Evolutionary conservation across 30 jellyfish, hydroid and myxozoan genomes (phyloP).

Genomic region (Turritopsis rubra): DNA sequence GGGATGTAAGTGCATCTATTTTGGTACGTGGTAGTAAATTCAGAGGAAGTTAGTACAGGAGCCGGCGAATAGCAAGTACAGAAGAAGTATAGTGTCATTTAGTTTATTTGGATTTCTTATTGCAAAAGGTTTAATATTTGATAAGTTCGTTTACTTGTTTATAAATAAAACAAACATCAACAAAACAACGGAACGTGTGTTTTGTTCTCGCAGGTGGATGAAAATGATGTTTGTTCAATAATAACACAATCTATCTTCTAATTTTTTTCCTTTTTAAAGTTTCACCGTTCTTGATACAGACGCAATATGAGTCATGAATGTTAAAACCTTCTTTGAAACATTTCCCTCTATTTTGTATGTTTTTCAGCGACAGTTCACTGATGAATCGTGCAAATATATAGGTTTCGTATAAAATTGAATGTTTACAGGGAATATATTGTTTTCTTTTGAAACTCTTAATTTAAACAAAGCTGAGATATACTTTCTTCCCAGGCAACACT

Average conservation of each 20-base stretch:
- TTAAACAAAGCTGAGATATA: not conserved
- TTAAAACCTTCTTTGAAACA: not conserved
- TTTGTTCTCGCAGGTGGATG: not conserved
- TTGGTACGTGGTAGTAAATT: too few relatives aligned
- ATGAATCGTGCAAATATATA: not conserved
- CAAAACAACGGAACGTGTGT: not conserved
- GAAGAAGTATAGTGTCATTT: too few relatives aligned
- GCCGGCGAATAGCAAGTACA: too few relatives aligned
- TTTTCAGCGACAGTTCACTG: not conserved
- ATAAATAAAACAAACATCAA: not conserved
- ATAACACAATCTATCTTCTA: not conserved
- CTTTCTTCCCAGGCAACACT: not conserved
- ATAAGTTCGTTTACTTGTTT: not conserved
- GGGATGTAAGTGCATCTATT: too few relatives aligned
- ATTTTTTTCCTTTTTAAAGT: not conserved
- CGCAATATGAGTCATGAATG: not conserved
- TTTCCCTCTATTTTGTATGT: too few relatives aligned
- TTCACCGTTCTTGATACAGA: not conserved
- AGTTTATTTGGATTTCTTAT: too few relatives aligned
- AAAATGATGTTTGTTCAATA: not conserved
- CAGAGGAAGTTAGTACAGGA: too few relatives aligned
- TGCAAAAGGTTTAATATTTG: too few relatives aligned
- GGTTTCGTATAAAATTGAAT: not conserved
- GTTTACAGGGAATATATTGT: not conserved
- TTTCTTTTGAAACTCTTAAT: not conserved